Base-by-base conservation (phyloP, 2,113 vertebrate species). In the Hirundichthys speculiger region DNA sequence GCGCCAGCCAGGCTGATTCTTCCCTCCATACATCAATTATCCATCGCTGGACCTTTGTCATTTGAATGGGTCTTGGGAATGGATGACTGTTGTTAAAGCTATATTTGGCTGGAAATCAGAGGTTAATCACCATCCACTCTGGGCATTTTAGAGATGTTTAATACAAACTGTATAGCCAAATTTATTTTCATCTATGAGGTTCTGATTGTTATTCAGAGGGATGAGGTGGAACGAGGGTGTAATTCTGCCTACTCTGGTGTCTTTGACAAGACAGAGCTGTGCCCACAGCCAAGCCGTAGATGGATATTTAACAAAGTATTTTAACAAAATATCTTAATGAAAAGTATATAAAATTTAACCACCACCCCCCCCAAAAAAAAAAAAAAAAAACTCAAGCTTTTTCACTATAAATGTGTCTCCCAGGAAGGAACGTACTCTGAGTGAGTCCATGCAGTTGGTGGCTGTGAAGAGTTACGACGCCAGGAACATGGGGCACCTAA, bases 21-120 rank as follows among this genome's bases (percentile, higher is more conserved):
- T 43, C 59, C 66, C n/a, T 43, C 42, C 38, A 34, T 69, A 49
- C 53, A 79, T 82, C 67, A 76, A 71, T 77, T 79, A 65, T 34
- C 40, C 60, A 47, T n/a, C 4, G 30, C 47, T 59, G 61, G 56
- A 58, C 63, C 69, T 85, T 83, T 68, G 60, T 87, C 79, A 82
- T 67, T 48, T 45, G 24, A 76, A 79, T 76, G 49, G 75, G 48
- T 66, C 39, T 27, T 1, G 15, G 18, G 54, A 45, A 83, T 64
- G 64, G 20, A 34, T 45, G 61, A 21, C 42, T 82, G 77, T 80
- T 50, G 72, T 76, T 57, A 24, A 64, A 75, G 54, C 53, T 51
- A 67, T 85, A 7, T 34, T 76, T 70, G 30, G 59, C 21, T 4
- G n/a, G 50, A 13, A 63, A 64, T 77, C 57, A 59, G 15, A 79